Base-by-base conservation (phyloP, 2,113 vertebrate species). In the Thinocorus orbignyianus region DNA sequence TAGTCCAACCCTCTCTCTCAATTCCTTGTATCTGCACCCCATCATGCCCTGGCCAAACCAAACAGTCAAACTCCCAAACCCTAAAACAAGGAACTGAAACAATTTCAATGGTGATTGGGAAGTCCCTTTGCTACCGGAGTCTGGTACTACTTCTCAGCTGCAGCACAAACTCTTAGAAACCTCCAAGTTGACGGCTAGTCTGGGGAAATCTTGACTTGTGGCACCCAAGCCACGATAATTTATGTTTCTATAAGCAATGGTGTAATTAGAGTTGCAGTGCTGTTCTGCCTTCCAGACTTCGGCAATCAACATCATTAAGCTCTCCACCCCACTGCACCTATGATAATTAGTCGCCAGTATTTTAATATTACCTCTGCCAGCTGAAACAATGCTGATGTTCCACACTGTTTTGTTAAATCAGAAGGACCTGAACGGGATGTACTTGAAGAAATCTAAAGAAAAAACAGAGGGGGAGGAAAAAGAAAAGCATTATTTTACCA, bases 361-460 rank as follows among this genome's bases (percentile, higher is more conserved):
- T 97, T 95, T 73, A 92, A 86, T 88, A 91, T 95, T 99, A 99
- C 98, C 98, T 99, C 98, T 96, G 98, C 98, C 74, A 99, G 98
- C 95, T 98, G 98, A 98, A 99, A 99, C 92, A 98, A 98, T 68
- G 98, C 98, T 26, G 98, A 98, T 97, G 98, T 98, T 92, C 98
- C 98, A 97, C 98, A 99, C 39, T 98, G 98, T 97, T 99, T 98
- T 33, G 94, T 98, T 95, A 95, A 97, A 94, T 98, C 98, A 95
- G 97, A 97, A 88, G 97, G 93, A 61, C 88, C 95, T 86, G 98
- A 97, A 92, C 94, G 96, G 68, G 98, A 98, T 74, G 97, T 97
- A 97, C 97, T 98, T 93, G 97, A 98, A 97, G 97, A 98, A 96
- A 98, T 97, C 97, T 98, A 73, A 89, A 81, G 87, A 61, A 72